Conservation (phyloP, 2,113 vertebrate genomes). For the Rhabdomys dilectus region DNA sequence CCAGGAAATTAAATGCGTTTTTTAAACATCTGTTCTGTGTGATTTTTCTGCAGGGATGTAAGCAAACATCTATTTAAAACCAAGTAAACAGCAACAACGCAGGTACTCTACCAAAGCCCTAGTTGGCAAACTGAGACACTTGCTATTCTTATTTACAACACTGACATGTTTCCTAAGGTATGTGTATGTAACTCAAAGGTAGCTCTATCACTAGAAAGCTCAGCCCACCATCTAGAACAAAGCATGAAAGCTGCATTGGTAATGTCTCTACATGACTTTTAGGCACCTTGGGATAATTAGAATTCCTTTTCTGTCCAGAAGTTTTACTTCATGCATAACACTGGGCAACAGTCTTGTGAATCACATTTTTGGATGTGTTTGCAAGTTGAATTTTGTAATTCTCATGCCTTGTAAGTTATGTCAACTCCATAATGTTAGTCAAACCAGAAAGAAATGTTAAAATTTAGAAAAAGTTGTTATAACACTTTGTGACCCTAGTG, state of each 20-base stretch:
- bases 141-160: background rate
- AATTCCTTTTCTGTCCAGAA: background rate
- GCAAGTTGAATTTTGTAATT: background rate
- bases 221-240: too few relatives aligned
- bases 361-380: background rate
- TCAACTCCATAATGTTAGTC: background rate
- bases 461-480: background rate
- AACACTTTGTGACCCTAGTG: background rate
- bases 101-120: background rate
- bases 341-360: background rate
- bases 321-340: background rate
- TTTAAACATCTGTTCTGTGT: background rate
- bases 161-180: background rate
- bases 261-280: background rate
- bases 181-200: too few relatives aligned
- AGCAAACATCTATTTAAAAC: background rate
- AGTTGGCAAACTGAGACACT: background rate
- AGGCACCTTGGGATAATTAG: too few relatives aligned
- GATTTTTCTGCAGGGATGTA: background rate
- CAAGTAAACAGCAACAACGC: background rate
- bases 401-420: background rate
- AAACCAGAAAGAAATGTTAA: background rate
- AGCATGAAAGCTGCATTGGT: background rate
- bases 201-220: background rate
- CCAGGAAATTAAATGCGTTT: background rate